Evolutionary conservation across 1,140 invertebrate species (phyloP), one percentile per base, ranked within the genome.

Genomic region (Temnothorax nylanderi): DNA sequence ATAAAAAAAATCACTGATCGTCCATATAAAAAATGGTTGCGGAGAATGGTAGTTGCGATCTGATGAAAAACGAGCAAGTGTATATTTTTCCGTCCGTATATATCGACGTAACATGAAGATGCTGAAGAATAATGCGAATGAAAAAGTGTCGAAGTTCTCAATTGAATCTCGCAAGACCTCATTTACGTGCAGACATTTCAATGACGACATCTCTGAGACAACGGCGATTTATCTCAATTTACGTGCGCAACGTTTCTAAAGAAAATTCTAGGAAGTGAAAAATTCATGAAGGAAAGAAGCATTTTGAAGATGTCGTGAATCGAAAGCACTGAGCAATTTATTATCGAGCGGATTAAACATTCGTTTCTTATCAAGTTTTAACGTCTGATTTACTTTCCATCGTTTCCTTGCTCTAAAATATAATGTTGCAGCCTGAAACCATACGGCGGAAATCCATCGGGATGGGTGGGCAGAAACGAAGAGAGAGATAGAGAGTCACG

Each of bases 1-100:
- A 75, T 84, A 84, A 84, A 81, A 77, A 84, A 82, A 74, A 84
- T 62, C 51, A 84, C 80, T 84, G 80, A 84, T 84, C 80, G 69
- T 58, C 8, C 32, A 16, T 84, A 74, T 84, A 84, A 84, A 84
- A 84, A 84, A 75, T 84, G 41, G 41, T 18, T 47, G 41, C 78
- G 41, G 26, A 74, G 67, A n/a, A 47, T 34, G 10, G 37, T 74
- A 21, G 67, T 37, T 32, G 77, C 47, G 37, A n/a, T 56, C 18
- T 18, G 37, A 74, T 74, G 41, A 82, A 74, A 82, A 82, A 82
- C 41, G 26, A 26, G 34, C 41, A 18, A 3, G 21, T 74, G 54
- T 84, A 84, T 13, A 47, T 84, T 74, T 60, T 58, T 47, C 54
- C 37, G 10, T 2, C 37, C 37, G 16, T 18, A 26, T 18, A 26